Evolutionary conservation across 2,888 invertebrate species (phyloP).

Genomic region (Atrina japonica): DNA sequence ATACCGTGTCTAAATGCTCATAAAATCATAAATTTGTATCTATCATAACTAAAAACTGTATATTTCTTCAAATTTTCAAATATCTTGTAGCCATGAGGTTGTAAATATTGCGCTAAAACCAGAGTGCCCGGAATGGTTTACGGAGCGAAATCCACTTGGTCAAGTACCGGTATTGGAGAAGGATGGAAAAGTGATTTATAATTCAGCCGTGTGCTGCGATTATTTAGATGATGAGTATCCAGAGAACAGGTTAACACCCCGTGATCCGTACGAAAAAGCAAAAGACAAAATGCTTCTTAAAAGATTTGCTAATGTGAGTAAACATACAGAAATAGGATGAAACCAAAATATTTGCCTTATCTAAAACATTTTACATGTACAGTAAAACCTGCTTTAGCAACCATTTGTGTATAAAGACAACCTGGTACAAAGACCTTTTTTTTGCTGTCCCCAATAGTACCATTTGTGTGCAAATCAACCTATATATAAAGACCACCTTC

Average conservation of each 20-base stretch:
- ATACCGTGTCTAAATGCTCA: no score
- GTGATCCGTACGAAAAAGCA: constrained; percentile 77
- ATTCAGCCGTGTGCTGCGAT: constrained; percentile 83
- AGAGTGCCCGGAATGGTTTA: constrained; percentile 82
- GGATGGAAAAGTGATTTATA: constrained; percentile 81
- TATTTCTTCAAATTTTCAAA: neutral
- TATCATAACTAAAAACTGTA: no score
- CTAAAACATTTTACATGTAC: no score
- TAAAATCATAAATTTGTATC: no score
- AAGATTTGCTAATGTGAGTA: constrained; percentile 46
- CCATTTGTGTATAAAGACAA: no score
- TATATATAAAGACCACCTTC: no score
- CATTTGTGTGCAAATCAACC: no score
- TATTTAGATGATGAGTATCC: constrained; percentile 83
- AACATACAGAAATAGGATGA: no score
- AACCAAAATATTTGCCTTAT: neutral
- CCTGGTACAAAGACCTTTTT: neutral
- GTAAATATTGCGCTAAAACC: constrained; percentile 81
- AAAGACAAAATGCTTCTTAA: constrained; percentile 62
- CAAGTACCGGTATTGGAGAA: constrained; percentile 81
- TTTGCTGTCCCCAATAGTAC: no score
- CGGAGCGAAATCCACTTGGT: constrained; percentile 81
- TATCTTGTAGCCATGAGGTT: constrained; percentile 77
- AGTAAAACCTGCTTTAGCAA: no score
- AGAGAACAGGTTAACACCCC: constrained; percentile 81